A percentile compares a stretch with the other conserved stretches of the same genome.
Conservation (phyloP, 2,888 invertebrate species). For the Nemoura dubitans region DNA sequence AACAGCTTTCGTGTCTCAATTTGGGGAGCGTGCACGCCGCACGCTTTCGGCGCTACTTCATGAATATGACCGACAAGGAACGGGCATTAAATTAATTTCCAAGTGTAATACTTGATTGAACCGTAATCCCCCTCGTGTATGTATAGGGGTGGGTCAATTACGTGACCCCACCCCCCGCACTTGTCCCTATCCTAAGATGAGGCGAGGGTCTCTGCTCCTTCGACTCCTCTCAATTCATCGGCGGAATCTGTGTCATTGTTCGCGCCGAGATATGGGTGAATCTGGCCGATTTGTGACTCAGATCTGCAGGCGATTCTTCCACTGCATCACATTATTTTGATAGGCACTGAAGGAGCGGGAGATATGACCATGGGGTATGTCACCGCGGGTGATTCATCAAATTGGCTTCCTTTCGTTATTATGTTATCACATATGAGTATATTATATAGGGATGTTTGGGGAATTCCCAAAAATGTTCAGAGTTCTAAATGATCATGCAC, state of each 20-base stretch:
- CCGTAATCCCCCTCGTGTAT: slow-evolving; percentile 26
- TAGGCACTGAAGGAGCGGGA: not conserved
- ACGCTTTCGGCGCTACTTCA: not conserved
- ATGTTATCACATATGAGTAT: not conserved
- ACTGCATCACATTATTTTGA: slow-evolving; percentile 29
- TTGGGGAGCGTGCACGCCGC: slow-evolving; percentile 24
- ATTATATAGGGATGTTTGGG: not conserved
- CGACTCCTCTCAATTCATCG: not conserved
- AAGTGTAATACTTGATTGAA: slow-evolving; percentile 35
- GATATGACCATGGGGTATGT: not conserved
- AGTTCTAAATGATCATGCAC: too few relatives aligned
- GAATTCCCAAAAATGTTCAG: not conserved
- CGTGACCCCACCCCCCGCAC: not conserved
- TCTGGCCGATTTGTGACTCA: slow-evolving; percentile 30
- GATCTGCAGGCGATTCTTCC: slow-evolving; percentile 13
- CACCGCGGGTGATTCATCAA: not conserved
- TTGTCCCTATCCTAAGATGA: not conserved
- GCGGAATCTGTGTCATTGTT: slow-evolving; percentile 24
- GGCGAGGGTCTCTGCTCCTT: not conserved
- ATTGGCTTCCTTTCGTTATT: not conserved
- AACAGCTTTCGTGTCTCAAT: not conserved
- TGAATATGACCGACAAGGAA: not conserved
- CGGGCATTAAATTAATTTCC: slow-evolving; percentile 25
- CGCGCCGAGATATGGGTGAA: not conserved
- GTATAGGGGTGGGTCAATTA: slow-evolving; percentile 39